Base-by-base conservation (phyloP, 1,140 invertebrate species). In the Drosophila cardini region DNA sequence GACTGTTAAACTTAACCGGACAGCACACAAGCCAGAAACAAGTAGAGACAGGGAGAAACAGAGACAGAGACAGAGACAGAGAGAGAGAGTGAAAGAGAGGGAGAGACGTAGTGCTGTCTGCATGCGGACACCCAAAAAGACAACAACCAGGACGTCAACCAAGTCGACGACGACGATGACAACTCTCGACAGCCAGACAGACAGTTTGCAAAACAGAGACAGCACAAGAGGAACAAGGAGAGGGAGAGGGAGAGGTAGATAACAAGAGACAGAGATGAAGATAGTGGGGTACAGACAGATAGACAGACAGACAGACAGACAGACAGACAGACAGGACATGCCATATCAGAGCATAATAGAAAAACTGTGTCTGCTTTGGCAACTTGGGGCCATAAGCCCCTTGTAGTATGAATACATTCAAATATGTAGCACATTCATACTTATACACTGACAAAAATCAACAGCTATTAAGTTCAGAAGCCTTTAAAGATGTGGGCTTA, bases 1-100 rank as follows among this genome's bases (percentile, higher is more conserved):
- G 84, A 89, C 84, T 87, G 80, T 80, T 84, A 80, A 87, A 84
- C 84, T 84, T 89, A 89, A 87, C 84, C 77, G 77, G 83, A 87
- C 74, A 56, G 45, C 36, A 76, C 48, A 63, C 61, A 21, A 53
- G 58, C 15, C n/a, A 26, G 62, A 58, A 8, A 58, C 10, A 16
- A 30, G 9, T 6, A 38, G 6, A 36, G 30, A 8, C 6, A 32
- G 30, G 58, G 34, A 34, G 15, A n/a, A n/a, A n/a, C n/a, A 57
- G 32, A 50, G 32, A 13, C 2, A 18, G 8, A 34, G 18, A 21
- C 2, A 43, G 11, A n/a, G n/a, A n/a, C 21, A 21, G 21, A 21
- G 3, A 11, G 2, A 13, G 26, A 43, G 38, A 53, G 7, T 2
- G 36, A 26, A 40, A 6, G 21, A 15, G 13, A 30, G 8, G 8